phyloP scores from a whole-genome alignment of 2,113 vertebrate species.

The Syngnathus typhle region DNA sequence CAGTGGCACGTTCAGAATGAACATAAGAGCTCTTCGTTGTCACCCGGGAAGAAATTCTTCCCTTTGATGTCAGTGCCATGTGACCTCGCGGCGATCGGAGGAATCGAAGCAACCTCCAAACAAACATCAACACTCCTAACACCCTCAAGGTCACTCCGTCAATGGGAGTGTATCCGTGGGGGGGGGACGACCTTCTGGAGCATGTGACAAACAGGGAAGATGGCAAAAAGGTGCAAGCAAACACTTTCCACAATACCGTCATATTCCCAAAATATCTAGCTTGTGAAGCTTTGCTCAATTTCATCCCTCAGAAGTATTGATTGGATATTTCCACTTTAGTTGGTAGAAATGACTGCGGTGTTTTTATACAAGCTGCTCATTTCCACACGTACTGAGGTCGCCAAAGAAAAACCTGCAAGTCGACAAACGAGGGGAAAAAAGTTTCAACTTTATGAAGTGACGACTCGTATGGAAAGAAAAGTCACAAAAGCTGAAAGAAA shows the following conservation, averaged over 20 bases:
- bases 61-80: slow-evolving; percentile 58
- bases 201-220: neutral
- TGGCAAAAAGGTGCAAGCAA: neutral
- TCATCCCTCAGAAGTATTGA: too few relatives aligned
- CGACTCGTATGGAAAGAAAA: too few relatives aligned
- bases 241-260: neutral
- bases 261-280: neutral
- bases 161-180: slow-evolving; percentile 1
- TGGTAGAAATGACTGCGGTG: too few relatives aligned
- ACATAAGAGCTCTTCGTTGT: slow-evolving; percentile 46
- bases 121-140: slow-evolving; percentile 58
- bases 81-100: slow-evolving; percentile 53
- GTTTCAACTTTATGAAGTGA: too few relatives aligned
- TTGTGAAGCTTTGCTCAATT: too few relatives aligned
- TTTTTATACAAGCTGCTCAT: too few relatives aligned
- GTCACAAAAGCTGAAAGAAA: neutral
- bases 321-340: too few relatives aligned
- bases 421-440: too few relatives aligned
- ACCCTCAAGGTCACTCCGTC: slow-evolving; percentile 52
- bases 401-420: too few relatives aligned
- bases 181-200: neutral
- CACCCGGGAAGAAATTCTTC: slow-evolving; percentile 55
- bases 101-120: slow-evolving; percentile 57
- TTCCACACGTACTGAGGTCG: too few relatives aligned
- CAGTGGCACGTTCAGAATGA: slow-evolving; percentile 51